Base-by-base conservation (phyloP, 2,113 vertebrate species). In the Ovis canadensis region DNA sequence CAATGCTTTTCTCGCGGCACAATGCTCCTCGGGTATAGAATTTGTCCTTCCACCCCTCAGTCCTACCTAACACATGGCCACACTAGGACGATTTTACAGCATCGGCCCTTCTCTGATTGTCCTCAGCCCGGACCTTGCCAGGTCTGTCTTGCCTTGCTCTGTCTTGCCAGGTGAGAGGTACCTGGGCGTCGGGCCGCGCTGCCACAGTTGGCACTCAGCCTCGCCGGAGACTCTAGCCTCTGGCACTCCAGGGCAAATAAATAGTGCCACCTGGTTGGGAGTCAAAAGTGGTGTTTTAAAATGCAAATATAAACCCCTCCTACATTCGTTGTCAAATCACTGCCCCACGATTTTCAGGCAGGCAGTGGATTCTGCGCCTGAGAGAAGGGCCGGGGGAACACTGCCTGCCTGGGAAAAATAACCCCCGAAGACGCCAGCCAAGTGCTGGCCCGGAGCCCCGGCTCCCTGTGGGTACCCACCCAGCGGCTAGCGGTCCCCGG, bases 391-490 rank as follows among this genome's bases (percentile, higher is more conserved):
- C 45, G 40, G 89, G 93, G 91, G 40, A 33, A 59, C 33, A 31
- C 82, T 13, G 94, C 96, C 95, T 87, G 89, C 59, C 0, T 19
- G 81, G 83, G 94, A 97, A 97, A 98, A 98, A 98, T 96, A 98
- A 92, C 64, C 71, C 74, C 59, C 21, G 80, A 50, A 71, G 97
- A 81, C 67, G 23, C 62, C 2, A 55, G 96, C 87, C 88, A 48
- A 92, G 89, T 27, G 15, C 59, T 45, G 15, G 50, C 94, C 55
- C 21, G 71, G 94, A 80, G 93, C 55, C 64, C 64, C 89, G 8
- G 55, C 88, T 87, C 93, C 82, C 85, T 4, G 89, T 60, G 92
- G 97, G n/a, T 94, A 83, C 98, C 27, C 45, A 50, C 80, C 0
- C 71, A 64, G 96, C 62, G 27, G 55, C 52, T 40, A 55, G 59